Evolutionary conservation across 2,797 vertebrate genomes (phyloP), one percentile per base, ranked within the genome.

Genomic region (Microctenopoma stevenorrisi): DNA sequence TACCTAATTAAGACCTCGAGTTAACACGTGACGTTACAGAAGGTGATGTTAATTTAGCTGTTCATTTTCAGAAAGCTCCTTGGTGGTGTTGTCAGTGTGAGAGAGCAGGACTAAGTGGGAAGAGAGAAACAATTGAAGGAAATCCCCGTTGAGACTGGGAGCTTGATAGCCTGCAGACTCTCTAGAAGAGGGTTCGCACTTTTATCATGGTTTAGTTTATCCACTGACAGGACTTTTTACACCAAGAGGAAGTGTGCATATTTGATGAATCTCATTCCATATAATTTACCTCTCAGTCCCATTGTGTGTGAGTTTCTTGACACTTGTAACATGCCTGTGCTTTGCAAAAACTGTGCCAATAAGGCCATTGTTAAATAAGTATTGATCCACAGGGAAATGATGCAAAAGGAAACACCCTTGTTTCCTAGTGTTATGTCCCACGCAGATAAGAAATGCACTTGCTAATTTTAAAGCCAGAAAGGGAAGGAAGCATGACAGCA

Each of bases 401-500:
- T 95, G 94, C 82, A 95, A 95, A 92, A 96, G 97, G 96, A 98
- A 98, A 94, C 92, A 80, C 81, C 90, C 91, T 81, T 89, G 92
- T 72, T 87, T 95, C 95, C 95, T 92, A 84, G 93, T 93, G 94
- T 94, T 79, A 81, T 97, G 97, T 94, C 90, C 93, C 91, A 94
- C 89, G 79, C 93, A 95, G 97, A 99, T 99, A 99, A 98, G 96
- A 90, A 67, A 76, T 69, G 90, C 84, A 88, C 92, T 94, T 95
- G 91, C 96, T 98, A 96, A 97, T 96, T 96, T 93, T 92, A 91
- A 89, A 96, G 95, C 93, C 83, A 78, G 90, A 93, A 92, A 92
- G 93, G 94, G 95, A 96, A 98, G 97, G 97, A 98, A 99, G 94
- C 56, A 81, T 95, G 95, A 96, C 94, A 94, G 92, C 94, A 94